Conservation (phyloP, 2,888 invertebrate species). For the Drepanosiphum platanoidis region DNA sequence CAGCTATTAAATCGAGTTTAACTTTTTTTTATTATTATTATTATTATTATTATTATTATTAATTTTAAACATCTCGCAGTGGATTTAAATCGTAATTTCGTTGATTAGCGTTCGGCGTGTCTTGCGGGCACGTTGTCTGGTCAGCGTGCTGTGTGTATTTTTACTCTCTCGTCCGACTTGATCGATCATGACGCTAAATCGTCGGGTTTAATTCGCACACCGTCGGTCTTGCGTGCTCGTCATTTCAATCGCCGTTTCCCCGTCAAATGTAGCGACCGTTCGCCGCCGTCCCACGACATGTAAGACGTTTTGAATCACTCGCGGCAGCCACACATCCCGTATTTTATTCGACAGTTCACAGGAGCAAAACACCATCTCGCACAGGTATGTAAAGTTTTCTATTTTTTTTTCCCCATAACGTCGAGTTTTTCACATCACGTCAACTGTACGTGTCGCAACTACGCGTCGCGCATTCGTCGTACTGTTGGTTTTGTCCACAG, state of each 20-base stretch:
- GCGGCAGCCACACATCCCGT: neutral
- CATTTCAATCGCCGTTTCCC: conserved; percentile 1
- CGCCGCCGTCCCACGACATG: conserved; percentile 5
- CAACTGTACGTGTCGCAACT: too few species aligned
- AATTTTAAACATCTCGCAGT: neutral
- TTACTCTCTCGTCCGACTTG: neutral
- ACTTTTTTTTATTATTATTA: conserved; percentile 13
- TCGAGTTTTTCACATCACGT: too few species aligned
- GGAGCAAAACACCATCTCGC: neutral
- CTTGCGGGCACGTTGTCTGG: conserved; percentile 1
- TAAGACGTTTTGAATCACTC: neutral
- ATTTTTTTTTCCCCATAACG: too few species aligned
- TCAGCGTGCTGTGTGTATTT: neutral
- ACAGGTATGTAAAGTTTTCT: conserved; percentile 11
- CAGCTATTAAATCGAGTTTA: neutral
- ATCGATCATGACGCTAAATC: neutral
- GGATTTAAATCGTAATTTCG: neutral
- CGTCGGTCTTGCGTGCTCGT: neutral
- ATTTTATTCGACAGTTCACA: neutral
- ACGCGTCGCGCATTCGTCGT: too few species aligned
- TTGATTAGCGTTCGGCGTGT: neutral
- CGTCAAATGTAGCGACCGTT: conserved; percentile 20
- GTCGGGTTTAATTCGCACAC: neutral
- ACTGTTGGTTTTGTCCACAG: too few species aligned
- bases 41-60: conserved; percentile 1